These are phyloP conservation scores for Anoplolepis gracilipes DNA, from an alignment of 1,140 invertebrate species.

Conservation along the genomic window DNA sequence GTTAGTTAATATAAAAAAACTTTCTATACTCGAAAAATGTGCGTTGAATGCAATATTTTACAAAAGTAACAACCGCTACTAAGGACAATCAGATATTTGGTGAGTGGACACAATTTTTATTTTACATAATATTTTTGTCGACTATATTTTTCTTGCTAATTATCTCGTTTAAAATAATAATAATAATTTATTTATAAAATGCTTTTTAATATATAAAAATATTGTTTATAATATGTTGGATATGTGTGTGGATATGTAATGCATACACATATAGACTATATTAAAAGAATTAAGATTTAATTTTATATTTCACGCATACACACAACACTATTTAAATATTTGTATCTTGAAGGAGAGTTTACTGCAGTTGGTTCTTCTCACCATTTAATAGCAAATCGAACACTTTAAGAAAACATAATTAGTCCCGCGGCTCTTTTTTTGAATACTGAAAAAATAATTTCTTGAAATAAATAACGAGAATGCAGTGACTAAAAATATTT, in stretches of 20 bases:
- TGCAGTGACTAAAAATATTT: not conserved
- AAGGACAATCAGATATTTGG: slow-evolving; percentile 4
- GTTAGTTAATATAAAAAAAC: slow-evolving; percentile 18
- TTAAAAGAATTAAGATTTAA: not conserved
- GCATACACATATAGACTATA: not conserved
- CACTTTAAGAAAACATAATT: not conserved
- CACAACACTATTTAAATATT: not conserved
- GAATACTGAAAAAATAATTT: not conserved
- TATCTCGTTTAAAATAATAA: not conserved
- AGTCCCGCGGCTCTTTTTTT: not conserved
- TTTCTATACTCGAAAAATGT: not conserved
- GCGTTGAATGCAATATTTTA: slow-evolving; percentile 11
- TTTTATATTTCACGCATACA: not conserved
- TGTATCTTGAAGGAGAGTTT: not conserved
- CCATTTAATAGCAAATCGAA: not conserved
- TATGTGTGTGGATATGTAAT: not conserved
- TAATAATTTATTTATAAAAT: slow-evolving; percentile 12
- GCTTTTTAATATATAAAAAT: not conserved
- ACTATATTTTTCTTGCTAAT: not conserved
- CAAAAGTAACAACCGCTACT: slow-evolving; percentile 15
- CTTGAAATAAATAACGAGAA: not conserved
- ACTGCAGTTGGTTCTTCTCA: not conserved
- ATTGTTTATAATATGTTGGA: not conserved
- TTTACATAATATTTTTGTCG: not conserved
- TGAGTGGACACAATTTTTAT: slow-evolving; percentile 31